Evolutionary conservation across 2,797 vertebrate genomes (phyloP).

Genomic region (Triplophysa yarkandensis): DNA sequence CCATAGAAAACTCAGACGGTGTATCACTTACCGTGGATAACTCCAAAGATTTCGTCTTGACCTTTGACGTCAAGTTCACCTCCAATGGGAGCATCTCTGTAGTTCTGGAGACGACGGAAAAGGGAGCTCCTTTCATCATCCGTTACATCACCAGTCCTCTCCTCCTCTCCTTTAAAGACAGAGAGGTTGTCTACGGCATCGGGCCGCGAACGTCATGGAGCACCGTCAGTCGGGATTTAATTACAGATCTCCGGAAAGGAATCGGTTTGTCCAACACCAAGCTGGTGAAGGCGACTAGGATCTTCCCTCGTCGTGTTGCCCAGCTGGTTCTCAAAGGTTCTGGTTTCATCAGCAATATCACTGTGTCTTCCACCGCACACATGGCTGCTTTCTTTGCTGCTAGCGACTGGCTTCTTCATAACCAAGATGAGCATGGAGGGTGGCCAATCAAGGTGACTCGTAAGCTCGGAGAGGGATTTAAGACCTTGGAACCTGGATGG

Average conservation of each 20-base stretch:
- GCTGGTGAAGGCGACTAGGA: constrained; percentile 82
- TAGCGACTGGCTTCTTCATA: constrained; percentile 82
- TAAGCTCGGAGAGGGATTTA: constrained; percentile 84
- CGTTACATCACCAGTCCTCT: constrained; percentile 80
- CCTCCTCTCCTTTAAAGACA: constrained; percentile 78
- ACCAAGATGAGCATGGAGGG: constrained; percentile 85
- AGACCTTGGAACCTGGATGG: constrained; percentile 85
- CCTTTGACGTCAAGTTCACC: constrained; percentile 80
- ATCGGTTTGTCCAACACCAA: constrained; percentile 86
- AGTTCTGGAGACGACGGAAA: constrained; percentile 83
- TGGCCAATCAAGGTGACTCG: constrained; percentile 87
- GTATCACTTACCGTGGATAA: constrained; percentile 80
- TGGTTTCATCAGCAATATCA: constrained; percentile 82
- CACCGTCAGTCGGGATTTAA: constrained; percentile 81
- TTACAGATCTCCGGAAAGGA: constrained; percentile 84
- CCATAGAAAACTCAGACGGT: constrained; percentile 78
- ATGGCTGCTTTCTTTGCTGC: constrained; percentile 84
- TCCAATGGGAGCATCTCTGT: constrained; percentile 84
- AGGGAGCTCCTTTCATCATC: constrained; percentile 78
- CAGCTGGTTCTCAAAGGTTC: constrained; percentile 75
- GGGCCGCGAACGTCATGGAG: constrained; percentile 78
- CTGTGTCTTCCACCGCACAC: constrained; percentile 82
- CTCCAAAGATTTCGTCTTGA: constrained; percentile 81
- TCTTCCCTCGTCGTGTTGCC: constrained; percentile 79
- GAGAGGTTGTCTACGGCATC: constrained; percentile 81